Percentiles rank a stretch among this genome's conserved stretches.
These are phyloP conservation scores for Asarcornis scutulata DNA, from an alignment of 2,113 vertebrate species.

Conservation along the genomic window DNA sequence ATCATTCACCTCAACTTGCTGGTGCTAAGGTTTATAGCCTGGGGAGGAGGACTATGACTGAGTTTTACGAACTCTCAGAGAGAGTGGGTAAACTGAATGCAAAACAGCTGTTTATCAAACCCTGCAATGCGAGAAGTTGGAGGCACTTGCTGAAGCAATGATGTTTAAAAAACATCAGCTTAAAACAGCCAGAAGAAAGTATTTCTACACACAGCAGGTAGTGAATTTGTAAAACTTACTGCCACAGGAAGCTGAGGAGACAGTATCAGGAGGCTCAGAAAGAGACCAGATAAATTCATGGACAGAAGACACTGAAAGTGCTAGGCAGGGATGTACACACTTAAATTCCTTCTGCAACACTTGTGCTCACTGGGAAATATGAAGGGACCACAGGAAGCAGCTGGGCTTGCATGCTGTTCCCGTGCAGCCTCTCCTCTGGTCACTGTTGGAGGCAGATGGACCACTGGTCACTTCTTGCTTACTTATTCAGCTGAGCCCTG, in stretches of 20 bases:
- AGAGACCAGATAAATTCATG: neutral
- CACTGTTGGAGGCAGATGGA: neutral
- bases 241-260: neutral
- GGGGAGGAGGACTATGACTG: neutral
- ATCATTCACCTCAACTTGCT: neutral
- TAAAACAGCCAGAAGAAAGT: neutral
- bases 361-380: neutral
- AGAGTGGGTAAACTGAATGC: neutral
- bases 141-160: neutral
- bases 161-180: neutral
- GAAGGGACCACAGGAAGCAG: neutral
- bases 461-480: neutral
- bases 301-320: neutral
- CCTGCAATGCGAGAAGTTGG: neutral
- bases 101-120: neutral
- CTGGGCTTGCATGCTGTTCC: neutral
- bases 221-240: constrained; percentile 2
- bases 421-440: neutral
- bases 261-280: neutral
- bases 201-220: constrained; percentile 10
- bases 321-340: neutral
- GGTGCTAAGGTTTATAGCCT: neutral
- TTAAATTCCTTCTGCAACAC: neutral
- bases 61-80: neutral
- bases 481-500: neutral